phyloP scores from a whole-genome alignment of 2,797 vertebrate genomes.

The Xiphophorus birchmanni region DNA sequence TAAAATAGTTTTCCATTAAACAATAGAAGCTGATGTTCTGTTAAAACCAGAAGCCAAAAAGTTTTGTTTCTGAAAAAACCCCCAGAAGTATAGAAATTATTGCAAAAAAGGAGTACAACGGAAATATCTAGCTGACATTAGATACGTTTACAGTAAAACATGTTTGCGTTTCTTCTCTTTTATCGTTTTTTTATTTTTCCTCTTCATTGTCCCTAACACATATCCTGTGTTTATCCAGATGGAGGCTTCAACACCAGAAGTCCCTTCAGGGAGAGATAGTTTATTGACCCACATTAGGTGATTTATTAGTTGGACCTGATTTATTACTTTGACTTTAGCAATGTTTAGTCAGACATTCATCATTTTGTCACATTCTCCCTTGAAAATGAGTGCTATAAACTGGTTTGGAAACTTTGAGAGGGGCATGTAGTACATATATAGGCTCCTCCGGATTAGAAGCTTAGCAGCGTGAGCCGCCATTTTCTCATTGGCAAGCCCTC shows the following conservation, averaged over 20 bases:
- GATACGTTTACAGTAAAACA: not conserved
- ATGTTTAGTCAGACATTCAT: conserved; percentile 49
- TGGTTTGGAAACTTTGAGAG: conserved; percentile 12
- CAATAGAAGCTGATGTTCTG: not conserved
- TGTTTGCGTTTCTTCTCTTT: not conserved
- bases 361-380: conserved; percentile 35
- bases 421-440: conserved; percentile 4
- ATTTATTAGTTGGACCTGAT: conserved; percentile 42
- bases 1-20: not conserved
- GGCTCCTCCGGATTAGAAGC: conserved; percentile 36
- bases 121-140: not conserved
- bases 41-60: not conserved
- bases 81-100: not conserved
- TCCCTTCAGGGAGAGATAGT: conserved; percentile 17
- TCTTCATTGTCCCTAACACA: not conserved
- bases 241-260: conserved; percentile 1
- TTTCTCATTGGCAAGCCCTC: conserved; percentile 46
- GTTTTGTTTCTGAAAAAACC: not conserved
- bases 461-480: conserved; percentile 43
- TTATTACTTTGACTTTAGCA: conserved; percentile 57
- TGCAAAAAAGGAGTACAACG: not conserved
- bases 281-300: conserved; percentile 44
- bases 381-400: conserved; percentile 31
- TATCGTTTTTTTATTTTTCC: not conserved
- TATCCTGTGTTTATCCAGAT: not conserved